These are phyloP conservation scores for Acrocyrtus sp. DNA, from an alignment of 2,888 invertebrate species.

Conservation along the genomic window DNA sequence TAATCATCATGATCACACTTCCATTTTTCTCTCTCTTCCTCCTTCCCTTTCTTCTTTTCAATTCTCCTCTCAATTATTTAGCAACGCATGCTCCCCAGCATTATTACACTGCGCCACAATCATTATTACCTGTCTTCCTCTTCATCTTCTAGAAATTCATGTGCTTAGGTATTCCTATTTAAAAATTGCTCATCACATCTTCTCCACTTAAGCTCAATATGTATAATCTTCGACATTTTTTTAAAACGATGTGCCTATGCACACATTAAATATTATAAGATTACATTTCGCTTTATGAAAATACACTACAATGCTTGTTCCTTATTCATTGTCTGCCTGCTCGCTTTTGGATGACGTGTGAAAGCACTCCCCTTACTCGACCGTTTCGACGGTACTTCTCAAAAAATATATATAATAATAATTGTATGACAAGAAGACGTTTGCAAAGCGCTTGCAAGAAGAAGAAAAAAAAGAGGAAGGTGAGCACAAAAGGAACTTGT, in stretches of 20 bases:
- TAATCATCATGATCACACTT: conserved; percentile 8
- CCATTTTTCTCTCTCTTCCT: conserved; percentile 2
- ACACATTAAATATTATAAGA: too few species aligned
- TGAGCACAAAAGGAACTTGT: conserved; percentile 21
- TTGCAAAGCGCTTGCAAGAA: not conserved
- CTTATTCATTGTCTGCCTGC: conserved; percentile 39
- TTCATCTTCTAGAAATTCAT: too few species aligned
- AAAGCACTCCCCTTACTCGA: conserved; percentile 40
- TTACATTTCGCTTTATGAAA: too few species aligned
- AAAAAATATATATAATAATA: too few species aligned
- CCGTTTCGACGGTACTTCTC: conserved; percentile 9
- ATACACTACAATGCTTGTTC: too few species aligned
- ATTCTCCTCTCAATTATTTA: conserved; percentile 11
- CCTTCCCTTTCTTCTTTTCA: conserved; percentile 2
- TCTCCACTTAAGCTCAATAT: too few species aligned
- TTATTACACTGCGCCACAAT: too few species aligned
- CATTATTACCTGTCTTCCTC: too few species aligned
- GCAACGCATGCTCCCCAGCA: conserved; percentile 12
- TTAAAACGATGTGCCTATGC: too few species aligned
- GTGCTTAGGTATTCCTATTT: too few species aligned
- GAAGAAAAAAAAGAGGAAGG: conserved; percentile 21
- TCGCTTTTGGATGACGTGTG: conserved; percentile 52
- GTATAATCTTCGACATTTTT: too few species aligned
- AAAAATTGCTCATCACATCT: too few species aligned
- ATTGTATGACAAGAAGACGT: conserved; percentile 17